phyloP scores from a whole-genome alignment of 2,113 vertebrate species.

The Sylvietta virens region DNA sequence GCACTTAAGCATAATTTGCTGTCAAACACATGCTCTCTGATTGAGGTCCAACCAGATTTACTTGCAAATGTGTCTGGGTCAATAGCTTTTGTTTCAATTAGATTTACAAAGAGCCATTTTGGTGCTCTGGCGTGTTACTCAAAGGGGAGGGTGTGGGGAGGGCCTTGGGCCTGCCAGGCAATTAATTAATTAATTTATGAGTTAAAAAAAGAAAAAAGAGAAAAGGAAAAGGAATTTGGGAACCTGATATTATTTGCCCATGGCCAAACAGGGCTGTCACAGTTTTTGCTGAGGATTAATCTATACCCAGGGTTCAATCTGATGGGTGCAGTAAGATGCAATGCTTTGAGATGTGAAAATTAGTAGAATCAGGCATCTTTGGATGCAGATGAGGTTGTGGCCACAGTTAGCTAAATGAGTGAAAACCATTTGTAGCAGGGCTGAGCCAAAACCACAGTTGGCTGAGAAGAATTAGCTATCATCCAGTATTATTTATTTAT shows the following conservation, averaged over 20 bases:
- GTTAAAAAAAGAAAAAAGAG: background rate
- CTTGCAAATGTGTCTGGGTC: constrained; percentile 63
- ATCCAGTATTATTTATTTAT: background rate
- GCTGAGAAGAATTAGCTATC: background rate
- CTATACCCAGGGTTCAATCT: background rate
- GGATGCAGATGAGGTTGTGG: background rate
- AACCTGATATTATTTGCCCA: background rate
- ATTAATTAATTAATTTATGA: constrained; percentile 47
- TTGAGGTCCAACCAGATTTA: constrained; percentile 59
- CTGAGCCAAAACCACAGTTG: background rate
- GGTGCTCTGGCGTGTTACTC: constrained; percentile 32
- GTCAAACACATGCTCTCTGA: constrained; percentile 60
- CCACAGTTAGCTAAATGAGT: background rate
- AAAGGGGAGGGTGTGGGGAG: background rate
- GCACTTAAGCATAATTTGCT: constrained; percentile 52
- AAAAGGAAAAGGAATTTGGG: background rate
- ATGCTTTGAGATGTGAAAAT: background rate
- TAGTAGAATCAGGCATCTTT: background rate
- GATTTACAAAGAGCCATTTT: constrained; percentile 66
- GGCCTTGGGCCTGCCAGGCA: background rate
- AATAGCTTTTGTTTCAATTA: constrained; percentile 71
- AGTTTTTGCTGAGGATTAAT: constrained; percentile 16
- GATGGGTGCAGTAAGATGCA: background rate
- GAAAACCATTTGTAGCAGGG: background rate
- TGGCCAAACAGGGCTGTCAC: background rate